Percentiles rank a stretch among this genome's conserved stretches.
Evolutionary conservation across 2,113 vertebrate species (phyloP).

Genomic region (Tympanuchus pallidicinctus): DNA sequence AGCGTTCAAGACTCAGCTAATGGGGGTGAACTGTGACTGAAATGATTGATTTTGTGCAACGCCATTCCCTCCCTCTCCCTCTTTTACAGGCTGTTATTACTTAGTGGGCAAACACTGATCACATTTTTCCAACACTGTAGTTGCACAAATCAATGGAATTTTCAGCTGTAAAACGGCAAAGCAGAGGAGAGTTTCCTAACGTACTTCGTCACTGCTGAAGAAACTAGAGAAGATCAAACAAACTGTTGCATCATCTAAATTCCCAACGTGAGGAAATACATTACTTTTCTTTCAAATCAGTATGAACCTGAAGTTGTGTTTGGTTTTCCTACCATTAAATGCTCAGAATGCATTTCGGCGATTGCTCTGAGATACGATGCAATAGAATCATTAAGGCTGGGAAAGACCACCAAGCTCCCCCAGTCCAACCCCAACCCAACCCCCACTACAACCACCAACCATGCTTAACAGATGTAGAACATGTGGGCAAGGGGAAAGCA

Average conservation of each 20-base stretch:
- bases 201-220: neutral
- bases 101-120: neutral
- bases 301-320: neutral
- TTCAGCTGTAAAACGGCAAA: neutral
- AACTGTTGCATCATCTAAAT: neutral
- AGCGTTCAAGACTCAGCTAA: neutral
- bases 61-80: neutral
- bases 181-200: neutral
- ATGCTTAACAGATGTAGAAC: neutral
- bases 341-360: neutral
- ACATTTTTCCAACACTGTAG: neutral
- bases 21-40: neutral
- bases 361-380: neutral
- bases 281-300: neutral
- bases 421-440: no score
- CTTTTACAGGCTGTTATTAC: neutral
- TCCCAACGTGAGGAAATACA: neutral
- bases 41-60: neutral
- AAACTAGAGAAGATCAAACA: neutral
- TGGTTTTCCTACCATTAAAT: neutral
- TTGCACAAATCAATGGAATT: conserved; percentile 1
- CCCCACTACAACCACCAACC: no score
- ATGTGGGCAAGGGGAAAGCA: neutral
- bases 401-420: no score
- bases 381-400: no score